phyloP scores from a whole-genome alignment of 2,888 invertebrate species.

The Caenorhabditis doughertyi region DNA sequence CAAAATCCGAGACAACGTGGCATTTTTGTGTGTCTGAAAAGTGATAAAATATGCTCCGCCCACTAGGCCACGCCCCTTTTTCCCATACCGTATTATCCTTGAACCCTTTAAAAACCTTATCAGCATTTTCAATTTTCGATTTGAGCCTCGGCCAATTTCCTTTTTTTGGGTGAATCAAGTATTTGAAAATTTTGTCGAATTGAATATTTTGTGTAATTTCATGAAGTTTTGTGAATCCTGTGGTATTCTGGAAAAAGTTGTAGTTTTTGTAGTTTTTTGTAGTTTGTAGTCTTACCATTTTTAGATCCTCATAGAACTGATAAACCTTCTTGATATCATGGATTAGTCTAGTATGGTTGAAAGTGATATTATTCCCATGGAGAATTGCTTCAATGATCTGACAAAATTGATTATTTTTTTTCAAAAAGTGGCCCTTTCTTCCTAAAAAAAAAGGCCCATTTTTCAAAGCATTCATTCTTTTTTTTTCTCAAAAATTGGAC shows the following conservation, averaged over 20 bases:
- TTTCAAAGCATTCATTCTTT: too few species aligned
- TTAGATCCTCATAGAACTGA: not conserved
- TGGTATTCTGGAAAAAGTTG: not conserved
- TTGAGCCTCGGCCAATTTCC: not conserved
- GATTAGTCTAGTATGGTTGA: not conserved
- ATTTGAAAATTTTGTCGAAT: not conserved
- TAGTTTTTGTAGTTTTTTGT: too few species aligned
- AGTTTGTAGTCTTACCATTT: too few species aligned
- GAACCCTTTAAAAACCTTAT: not conserved
- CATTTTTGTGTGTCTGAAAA: too few species aligned
- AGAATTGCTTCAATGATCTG: not conserved
- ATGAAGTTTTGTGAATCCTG: not conserved
- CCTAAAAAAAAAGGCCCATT: too few species aligned
- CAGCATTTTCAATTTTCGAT: not conserved
- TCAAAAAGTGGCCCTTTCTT: too few species aligned
- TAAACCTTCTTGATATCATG: not conserved
- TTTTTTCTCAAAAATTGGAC: too few species aligned
- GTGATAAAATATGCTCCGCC: too few species aligned
- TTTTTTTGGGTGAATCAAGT: not conserved
- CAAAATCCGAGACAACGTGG: too few species aligned
- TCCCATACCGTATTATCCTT: not conserved
- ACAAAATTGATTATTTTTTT: not conserved
- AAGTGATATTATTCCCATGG: not conserved
- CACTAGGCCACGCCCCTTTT: too few species aligned
- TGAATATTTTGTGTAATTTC: constrained; percentile 4